Evolutionary conservation across 2,797 vertebrate genomes (phyloP).

Genomic region (Myotis daubentonii): DNA sequence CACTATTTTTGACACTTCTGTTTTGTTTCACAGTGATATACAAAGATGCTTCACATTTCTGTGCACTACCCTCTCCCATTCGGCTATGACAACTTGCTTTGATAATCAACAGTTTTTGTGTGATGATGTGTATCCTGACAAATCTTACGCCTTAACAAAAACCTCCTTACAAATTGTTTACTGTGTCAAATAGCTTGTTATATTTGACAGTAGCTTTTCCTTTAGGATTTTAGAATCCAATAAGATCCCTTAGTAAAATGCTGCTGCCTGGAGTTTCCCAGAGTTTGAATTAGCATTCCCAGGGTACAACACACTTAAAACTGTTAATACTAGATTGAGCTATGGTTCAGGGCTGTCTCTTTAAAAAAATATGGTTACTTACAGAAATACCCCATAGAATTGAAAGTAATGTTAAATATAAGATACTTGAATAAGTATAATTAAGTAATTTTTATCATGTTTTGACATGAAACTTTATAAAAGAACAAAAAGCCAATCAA

Average conservation of each 20-base stretch:
- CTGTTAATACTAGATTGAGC: neutral
- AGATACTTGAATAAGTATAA: neutral
- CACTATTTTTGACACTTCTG: neutral
- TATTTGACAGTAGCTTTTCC: constrained; percentile 57
- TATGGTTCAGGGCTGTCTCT: neutral
- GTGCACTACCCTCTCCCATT: neutral
- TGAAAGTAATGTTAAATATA: constrained; percentile 26
- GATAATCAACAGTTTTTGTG: constrained; percentile 35
- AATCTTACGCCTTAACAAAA: neutral
- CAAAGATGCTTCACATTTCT: neutral
- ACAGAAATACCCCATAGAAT: neutral
- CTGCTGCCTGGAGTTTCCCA: neutral
- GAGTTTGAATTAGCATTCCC: neutral
- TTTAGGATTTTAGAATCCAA: constrained; percentile 48
- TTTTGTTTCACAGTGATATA: neutral
- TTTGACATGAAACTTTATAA: neutral
- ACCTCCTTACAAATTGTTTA: constrained; percentile 47
- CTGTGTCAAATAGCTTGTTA: constrained; percentile 49
- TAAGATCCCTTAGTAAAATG: neutral
- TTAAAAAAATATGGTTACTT: neutral
- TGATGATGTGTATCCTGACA: neutral
- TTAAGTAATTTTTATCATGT: neutral
- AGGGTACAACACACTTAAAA: neutral
- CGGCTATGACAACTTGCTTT: constrained; percentile 17
- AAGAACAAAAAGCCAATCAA: neutral